These are phyloP conservation scores for Vultur gryphus DNA, from an alignment of 2,797 vertebrate genomes.

Conservation along the genomic window DNA sequence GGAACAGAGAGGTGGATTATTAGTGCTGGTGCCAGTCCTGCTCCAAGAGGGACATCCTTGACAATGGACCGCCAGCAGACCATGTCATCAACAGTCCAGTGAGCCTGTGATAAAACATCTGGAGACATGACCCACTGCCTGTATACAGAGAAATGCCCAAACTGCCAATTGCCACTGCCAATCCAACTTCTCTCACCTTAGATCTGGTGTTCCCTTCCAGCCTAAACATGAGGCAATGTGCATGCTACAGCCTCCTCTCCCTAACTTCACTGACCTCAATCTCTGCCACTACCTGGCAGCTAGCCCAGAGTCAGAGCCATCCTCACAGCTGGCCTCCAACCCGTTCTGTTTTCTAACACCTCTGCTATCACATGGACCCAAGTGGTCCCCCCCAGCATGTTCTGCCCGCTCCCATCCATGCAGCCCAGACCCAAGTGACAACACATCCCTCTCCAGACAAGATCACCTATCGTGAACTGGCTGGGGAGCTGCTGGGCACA, in stretches of 20 bases:
- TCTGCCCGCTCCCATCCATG: rapidly evolving
- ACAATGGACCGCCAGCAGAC: not conserved
- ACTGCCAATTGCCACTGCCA: not conserved
- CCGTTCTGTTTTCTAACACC: not conserved
- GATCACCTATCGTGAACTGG: not conserved
- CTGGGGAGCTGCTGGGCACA: not conserved
- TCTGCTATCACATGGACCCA: not conserved
- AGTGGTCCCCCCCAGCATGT: too few species aligned
- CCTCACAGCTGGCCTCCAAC: not conserved
- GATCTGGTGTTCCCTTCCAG: not conserved
- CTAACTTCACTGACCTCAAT: not conserved
- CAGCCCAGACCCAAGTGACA: not conserved
- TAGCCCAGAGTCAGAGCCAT: not conserved
- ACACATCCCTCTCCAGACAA: not conserved
- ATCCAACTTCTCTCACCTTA: not conserved
- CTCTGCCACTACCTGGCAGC: not conserved
- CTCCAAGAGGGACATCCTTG: not conserved
- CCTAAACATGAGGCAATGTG: not conserved
- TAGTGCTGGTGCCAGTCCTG: not conserved
- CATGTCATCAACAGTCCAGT: not conserved
- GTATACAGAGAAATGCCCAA: not conserved
- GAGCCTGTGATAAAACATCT: not conserved
- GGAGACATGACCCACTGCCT: not conserved
- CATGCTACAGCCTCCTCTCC: not conserved
- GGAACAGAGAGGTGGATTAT: not conserved